These are phyloP conservation scores for Epinephelus cyanopodus DNA, from an alignment of 2,113 vertebrate species.

Conservation along the genomic window DNA sequence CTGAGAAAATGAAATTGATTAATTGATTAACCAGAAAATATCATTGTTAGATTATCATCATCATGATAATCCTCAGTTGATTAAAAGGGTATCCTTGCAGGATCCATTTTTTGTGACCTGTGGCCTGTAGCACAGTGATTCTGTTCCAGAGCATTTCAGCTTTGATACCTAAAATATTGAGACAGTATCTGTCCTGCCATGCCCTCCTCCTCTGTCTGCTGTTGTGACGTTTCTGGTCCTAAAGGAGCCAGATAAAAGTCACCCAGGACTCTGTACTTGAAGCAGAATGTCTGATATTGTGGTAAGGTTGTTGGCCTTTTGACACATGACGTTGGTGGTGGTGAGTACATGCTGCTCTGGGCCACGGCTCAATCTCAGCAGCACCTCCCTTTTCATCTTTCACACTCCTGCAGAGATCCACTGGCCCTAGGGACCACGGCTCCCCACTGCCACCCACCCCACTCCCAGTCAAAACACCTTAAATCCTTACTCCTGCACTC, in stretches of 20 bases:
- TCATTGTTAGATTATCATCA: too few relatives aligned
- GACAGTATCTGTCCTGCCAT: not conserved
- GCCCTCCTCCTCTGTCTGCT: not conserved
- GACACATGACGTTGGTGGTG: conserved; percentile 19
- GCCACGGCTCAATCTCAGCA: conserved; percentile 38
- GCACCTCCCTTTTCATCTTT: conserved; percentile 59
- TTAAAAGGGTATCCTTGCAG: too few relatives aligned
- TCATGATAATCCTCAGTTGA: not conserved
- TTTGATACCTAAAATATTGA: not conserved
- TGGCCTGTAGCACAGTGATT: not conserved
- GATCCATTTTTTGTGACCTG: not conserved
- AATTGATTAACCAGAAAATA: not conserved
- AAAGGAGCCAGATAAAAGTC: conserved; percentile 67
- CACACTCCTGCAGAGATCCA: conserved; percentile 41
- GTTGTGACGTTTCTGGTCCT: not conserved
- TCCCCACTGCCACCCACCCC: conserved; percentile 2
- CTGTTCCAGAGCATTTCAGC: not conserved
- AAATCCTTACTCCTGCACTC: not conserved
- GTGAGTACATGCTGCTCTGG: conserved; percentile 24
- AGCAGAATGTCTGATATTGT: conserved; percentile 72
- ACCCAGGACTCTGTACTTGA: conserved; percentile 57
- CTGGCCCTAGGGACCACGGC: not conserved
- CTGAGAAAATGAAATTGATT: not conserved
- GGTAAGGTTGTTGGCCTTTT: conserved; percentile 58
- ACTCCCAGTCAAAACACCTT: conserved; percentile 28